phyloP scores from a whole-genome alignment of 2,888 invertebrate genomes.

The Bellardia bayeri region DNA sequence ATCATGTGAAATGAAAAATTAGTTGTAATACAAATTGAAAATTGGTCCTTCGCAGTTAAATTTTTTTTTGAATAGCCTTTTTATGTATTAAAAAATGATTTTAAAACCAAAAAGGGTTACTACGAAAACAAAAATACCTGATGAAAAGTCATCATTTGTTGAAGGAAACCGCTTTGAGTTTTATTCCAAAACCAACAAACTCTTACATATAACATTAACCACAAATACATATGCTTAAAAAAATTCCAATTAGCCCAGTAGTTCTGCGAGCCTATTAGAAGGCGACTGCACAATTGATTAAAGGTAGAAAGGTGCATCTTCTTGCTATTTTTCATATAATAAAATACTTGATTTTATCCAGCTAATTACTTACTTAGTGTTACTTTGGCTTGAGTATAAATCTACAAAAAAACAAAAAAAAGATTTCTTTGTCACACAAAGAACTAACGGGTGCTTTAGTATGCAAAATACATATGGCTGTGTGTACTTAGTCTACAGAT shows the following conservation, averaged over 20 bases:
- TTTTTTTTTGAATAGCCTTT: background rate
- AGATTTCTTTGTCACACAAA: no score
- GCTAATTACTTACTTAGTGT: no score
- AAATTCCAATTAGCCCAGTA: conserved; percentile 12
- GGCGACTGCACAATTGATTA: no score
- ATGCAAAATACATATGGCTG: background rate
- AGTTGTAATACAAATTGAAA: conserved; percentile 43
- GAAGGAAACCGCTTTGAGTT: conserved; percentile 1
- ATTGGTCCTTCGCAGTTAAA: conserved; percentile 2
- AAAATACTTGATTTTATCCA: no score
- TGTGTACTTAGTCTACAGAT: conserved; percentile 5
- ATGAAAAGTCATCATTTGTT: conserved; percentile 57
- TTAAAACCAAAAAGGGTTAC: conserved; percentile 30
- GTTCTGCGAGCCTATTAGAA: no score
- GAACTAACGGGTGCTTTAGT: no score
- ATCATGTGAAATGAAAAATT: conserved; percentile 30
- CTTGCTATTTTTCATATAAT: no score
- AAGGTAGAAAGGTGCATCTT: no score
- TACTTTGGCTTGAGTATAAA: no score
- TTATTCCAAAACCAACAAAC: conserved; percentile 73
- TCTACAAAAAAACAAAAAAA: no score
- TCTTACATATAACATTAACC: conserved; percentile 59
- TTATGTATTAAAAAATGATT: conserved; percentile 9
- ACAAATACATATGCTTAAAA: conserved; percentile 22
- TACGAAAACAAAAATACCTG: conserved; percentile 24